Evolutionary conservation across 2,888 invertebrate genomes (phyloP).

Genomic region (Gastracanthus pulcherrimus): DNA sequence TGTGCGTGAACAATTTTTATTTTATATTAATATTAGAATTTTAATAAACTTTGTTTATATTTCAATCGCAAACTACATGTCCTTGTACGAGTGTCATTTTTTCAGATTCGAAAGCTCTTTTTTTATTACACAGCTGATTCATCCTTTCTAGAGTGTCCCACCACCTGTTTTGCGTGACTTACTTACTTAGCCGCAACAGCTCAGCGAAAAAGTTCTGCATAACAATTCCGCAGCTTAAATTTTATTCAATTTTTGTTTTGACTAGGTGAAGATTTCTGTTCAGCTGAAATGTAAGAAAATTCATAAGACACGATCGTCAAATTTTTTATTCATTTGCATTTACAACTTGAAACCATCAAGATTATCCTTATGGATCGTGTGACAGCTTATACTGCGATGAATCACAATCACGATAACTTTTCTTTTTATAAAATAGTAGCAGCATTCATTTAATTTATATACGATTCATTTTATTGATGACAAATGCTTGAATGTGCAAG

Average conservation of each 20-base stretch:
- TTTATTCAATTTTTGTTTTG: constrained; percentile 55
- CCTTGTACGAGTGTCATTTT: constrained; percentile 12
- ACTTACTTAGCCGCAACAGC: constrained; percentile 10
- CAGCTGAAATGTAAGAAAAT: constrained; percentile 54
- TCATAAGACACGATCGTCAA: constrained; percentile 45
- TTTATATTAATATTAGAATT: no score
- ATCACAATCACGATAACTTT: constrained; percentile 25
- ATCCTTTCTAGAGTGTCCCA: constrained; percentile 34
- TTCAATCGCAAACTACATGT: background rate
- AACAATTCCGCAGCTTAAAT: constrained; percentile 45
- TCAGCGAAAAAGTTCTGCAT: constrained; percentile 51
- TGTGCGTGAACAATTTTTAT: no score
- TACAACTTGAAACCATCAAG: constrained; percentile 46
- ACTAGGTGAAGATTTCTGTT: constrained; percentile 35
- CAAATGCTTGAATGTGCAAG: no score
- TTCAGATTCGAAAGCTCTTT: background rate
- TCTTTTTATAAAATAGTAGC: background rate
- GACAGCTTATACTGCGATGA: constrained; percentile 28
- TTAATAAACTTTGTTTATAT: no score
- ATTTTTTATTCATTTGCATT: constrained; percentile 52
- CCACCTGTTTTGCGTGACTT: constrained; percentile 38
- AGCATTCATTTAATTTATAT: background rate
- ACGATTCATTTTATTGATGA: no score
- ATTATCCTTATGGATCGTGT: constrained; percentile 40
- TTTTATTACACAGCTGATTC: constrained; percentile 42